A percentile compares a stretch with the other conserved stretches of the same genome.
phyloP scores from a whole-genome alignment of 2,888 invertebrate species.

The Tenthredo distinguenda region DNA sequence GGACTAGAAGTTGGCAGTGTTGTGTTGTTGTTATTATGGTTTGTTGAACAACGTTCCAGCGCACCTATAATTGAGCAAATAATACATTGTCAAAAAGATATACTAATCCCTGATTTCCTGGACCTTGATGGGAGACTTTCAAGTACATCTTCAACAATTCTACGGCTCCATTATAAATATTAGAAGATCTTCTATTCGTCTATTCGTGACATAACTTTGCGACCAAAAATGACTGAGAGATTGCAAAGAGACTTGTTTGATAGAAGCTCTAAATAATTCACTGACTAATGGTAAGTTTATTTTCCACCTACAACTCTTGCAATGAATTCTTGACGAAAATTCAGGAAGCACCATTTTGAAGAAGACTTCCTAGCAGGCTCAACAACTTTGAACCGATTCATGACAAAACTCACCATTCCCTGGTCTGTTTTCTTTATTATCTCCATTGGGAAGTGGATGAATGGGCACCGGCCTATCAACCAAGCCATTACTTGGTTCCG shows the following conservation, averaged over 20 bases:
- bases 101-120: neutral
- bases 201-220: neutral
- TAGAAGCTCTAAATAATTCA: neutral
- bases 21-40: constrained; percentile 71
- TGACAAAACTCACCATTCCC: constrained; percentile 69
- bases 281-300: neutral
- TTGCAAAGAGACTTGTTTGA: neutral
- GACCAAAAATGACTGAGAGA: neutral
- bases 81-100: constrained; percentile 3
- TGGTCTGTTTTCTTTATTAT: constrained; percentile 78
- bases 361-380: neutral
- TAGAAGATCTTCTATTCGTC: neutral
- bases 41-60: constrained; percentile 70
- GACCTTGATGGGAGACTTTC: neutral
- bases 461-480: constrained; percentile 84
- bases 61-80: constrained; percentile 64
- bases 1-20: constrained; percentile 74
- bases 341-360: neutral
- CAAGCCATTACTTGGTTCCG: constrained; percentile 84
- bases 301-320: neutral
- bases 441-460: constrained; percentile 71
- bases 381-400: constrained; percentile 2
- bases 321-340: neutral
- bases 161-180: neutral
- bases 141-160: neutral